phyloP scores from a whole-genome alignment of 2,797 vertebrate species.

The Tinamus major region DNA sequence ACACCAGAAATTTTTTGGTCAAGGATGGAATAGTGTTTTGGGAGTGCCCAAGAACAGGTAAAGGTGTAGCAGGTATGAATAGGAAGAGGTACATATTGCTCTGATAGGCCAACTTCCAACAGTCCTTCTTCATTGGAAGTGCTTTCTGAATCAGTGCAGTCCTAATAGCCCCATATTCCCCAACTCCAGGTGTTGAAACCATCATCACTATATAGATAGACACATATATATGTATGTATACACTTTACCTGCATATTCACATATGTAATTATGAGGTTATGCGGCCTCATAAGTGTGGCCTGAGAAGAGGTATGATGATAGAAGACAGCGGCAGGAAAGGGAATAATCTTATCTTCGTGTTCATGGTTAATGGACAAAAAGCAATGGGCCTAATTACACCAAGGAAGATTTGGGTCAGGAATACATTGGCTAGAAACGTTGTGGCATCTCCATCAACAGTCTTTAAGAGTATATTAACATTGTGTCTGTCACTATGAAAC shows the following conservation, averaged over 20 bases:
- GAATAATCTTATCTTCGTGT: background rate
- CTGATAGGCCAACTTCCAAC: background rate
- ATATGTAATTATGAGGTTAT: background rate
- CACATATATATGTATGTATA: background rate
- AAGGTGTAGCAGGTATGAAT: background rate
- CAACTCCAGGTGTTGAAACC: background rate
- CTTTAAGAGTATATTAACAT: background rate
- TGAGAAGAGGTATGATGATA: background rate
- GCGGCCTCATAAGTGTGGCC: background rate
- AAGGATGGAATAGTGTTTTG: background rate
- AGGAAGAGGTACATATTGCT: background rate
- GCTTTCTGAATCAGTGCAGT: background rate
- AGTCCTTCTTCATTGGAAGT: background rate
- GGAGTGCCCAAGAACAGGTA: background rate
- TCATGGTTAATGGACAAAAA: background rate
- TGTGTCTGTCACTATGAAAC: background rate
- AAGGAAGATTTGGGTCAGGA: background rate
- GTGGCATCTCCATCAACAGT: background rate
- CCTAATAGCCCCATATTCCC: background rate
- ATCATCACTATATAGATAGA: background rate
- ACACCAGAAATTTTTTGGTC: background rate
- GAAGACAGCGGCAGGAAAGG: background rate
- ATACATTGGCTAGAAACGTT: background rate
- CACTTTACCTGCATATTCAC: rapidly evolving
- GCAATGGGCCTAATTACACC: background rate